phyloP scores from a whole-genome alignment of 2,113 vertebrate species.

The Tragelaphus imberbis region DNA sequence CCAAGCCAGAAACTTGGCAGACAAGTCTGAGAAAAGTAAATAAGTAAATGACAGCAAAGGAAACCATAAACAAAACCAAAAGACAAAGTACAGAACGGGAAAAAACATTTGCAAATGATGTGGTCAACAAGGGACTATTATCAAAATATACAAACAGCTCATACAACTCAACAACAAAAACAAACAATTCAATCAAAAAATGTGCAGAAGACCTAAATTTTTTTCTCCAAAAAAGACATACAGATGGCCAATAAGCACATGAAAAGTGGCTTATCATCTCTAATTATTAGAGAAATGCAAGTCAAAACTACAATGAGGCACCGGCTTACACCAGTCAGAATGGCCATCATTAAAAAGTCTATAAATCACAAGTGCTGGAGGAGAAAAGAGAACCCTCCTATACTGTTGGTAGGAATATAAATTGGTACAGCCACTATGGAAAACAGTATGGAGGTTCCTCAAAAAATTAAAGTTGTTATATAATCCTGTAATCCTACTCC shows the following conservation, averaged over 20 bases:
- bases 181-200: not conserved
- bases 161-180: not conserved
- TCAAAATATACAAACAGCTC: not conserved
- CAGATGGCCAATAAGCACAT: not conserved
- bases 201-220: not conserved
- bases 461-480: not conserved
- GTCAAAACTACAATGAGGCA: not conserved
- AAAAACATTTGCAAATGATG: not conserved
- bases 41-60: not conserved
- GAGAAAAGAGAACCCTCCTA: not conserved
- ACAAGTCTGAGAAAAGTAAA: constrained; percentile 13
- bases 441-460: not conserved
- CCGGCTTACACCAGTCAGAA: not conserved
- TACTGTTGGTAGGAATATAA: not conserved
- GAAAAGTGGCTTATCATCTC: not conserved
- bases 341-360: not conserved
- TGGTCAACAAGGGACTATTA: not conserved
- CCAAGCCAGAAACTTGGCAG: not conserved
- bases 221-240: not conserved
- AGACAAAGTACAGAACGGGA: not conserved
- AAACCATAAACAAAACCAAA: not conserved
- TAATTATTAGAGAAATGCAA: not conserved
- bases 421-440: not conserved
- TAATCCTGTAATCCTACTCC: not conserved
- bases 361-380: not conserved